phyloP scores from a whole-genome alignment of 2,113 vertebrate species.

The Rhynchomys soricoides region DNA sequence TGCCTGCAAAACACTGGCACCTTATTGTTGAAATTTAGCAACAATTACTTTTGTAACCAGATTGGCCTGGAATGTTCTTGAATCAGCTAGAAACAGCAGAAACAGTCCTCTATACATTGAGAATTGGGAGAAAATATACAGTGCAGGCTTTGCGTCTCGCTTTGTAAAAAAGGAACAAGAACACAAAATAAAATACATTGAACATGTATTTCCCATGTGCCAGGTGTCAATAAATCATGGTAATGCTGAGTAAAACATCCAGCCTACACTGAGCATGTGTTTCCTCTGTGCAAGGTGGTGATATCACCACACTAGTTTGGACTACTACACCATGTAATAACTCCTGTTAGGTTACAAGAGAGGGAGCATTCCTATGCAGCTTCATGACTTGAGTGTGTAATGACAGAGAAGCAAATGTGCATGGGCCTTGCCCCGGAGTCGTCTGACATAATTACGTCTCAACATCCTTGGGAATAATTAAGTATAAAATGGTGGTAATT shows the following conservation, averaged over 20 bases:
- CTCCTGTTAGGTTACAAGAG: background rate
- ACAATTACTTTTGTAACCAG: constrained; percentile 40
- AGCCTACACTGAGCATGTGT: background rate
- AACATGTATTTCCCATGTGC: background rate
- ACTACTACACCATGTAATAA: background rate
- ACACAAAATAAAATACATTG: background rate
- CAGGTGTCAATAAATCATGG: background rate
- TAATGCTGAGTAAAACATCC: background rate
- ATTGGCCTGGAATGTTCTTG: background rate
- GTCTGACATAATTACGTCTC: background rate
- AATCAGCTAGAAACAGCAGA: background rate
- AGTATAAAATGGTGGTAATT: background rate
- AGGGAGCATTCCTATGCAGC: background rate
- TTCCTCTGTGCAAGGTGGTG: background rate
- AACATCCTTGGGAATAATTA: background rate
- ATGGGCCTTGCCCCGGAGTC: background rate
- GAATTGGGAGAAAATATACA: background rate
- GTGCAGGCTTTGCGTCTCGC: background rate
- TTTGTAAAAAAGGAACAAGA: background rate
- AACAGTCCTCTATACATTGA: background rate
- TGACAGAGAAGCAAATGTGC: background rate
- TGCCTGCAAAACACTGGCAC: background rate
- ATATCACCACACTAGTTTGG: background rate
- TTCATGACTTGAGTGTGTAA: background rate
- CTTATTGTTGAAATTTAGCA: background rate